These are phyloP conservation scores for Aix galericulata DNA, from an alignment of 2,113 vertebrate species.

Conservation along the genomic window DNA sequence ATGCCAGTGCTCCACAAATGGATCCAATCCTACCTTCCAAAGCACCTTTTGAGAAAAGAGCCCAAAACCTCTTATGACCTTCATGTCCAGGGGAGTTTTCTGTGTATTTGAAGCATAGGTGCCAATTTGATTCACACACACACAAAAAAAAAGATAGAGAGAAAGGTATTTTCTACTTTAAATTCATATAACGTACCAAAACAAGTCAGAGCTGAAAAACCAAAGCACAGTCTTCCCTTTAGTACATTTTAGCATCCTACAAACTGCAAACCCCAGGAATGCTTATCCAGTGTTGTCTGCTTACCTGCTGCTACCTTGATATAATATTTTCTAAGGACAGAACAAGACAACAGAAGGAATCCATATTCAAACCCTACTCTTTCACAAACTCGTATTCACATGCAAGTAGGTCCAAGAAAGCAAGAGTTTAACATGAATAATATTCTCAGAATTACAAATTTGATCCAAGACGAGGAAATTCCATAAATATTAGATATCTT, in stretches of 20 bases:
- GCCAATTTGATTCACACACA: background rate
- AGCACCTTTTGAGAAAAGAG: background rate
- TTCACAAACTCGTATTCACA: background rate
- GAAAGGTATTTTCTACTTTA: background rate
- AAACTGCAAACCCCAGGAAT: background rate
- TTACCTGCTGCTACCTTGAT: fast-evolving
- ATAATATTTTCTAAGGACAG: background rate
- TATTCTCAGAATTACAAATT: background rate
- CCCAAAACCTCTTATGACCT: background rate
- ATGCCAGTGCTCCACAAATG: background rate
- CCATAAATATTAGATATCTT: background rate
- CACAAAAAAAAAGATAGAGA: background rate
- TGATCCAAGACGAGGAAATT: background rate
- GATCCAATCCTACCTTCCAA: background rate
- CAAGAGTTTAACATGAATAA: background rate
- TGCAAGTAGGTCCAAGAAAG: background rate
- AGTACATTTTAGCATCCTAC: background rate
- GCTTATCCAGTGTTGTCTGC: background rate
- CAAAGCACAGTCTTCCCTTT: background rate
- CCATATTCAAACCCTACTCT: background rate
- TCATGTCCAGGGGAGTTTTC: background rate
- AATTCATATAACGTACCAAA: background rate
- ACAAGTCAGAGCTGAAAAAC: background rate
- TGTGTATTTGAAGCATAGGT: background rate
- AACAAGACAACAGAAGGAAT: background rate